Evolutionary conservation across 2,797 vertebrate species (phyloP).

Genomic region (Chaenodraco wilsoni): DNA sequence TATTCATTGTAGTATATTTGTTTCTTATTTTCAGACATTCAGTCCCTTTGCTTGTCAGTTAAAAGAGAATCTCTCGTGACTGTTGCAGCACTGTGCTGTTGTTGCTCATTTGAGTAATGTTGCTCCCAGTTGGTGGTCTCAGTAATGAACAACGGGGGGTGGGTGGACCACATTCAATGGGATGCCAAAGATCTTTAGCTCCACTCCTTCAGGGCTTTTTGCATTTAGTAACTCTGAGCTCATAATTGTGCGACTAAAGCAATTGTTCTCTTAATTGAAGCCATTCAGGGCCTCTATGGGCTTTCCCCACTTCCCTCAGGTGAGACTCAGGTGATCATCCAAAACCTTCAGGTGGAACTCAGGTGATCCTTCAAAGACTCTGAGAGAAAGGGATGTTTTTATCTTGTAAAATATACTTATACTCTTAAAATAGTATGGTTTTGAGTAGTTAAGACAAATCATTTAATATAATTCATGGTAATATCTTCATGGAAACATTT

Average conservation of each 20-base stretch:
- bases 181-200: constrained; percentile 83
- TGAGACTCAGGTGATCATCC: constrained; percentile 73
- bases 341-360: constrained; percentile 63
- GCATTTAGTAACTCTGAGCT: constrained; percentile 83
- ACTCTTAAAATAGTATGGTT: background rate
- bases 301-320: constrained; percentile 73
- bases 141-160: constrained; percentile 68
- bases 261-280: constrained; percentile 87
- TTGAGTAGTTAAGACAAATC: background rate
- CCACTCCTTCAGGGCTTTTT: constrained; percentile 81
- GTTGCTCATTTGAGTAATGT: constrained; percentile 67
- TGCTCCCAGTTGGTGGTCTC: constrained; percentile 78
- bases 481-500: constrained; percentile 2
- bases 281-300: constrained; percentile 66
- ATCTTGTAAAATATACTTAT: constrained; percentile 12
- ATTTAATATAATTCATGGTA: background rate
- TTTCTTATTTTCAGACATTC: constrained; percentile 8
- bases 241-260: constrained; percentile 87
- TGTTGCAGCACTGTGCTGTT: constrained; percentile 42
- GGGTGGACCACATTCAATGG: constrained; percentile 72
- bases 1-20: constrained; percentile 24
- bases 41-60: constrained; percentile 28
- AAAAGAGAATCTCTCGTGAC: constrained; percentile 46
- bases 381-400: constrained; percentile 24
- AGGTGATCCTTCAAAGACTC: constrained; percentile 61